Evolutionary conservation across 2,113 vertebrate species (phyloP), one percentile per base, ranked within the genome.

Genomic region (Craseonycteris thonglongyai): DNA sequence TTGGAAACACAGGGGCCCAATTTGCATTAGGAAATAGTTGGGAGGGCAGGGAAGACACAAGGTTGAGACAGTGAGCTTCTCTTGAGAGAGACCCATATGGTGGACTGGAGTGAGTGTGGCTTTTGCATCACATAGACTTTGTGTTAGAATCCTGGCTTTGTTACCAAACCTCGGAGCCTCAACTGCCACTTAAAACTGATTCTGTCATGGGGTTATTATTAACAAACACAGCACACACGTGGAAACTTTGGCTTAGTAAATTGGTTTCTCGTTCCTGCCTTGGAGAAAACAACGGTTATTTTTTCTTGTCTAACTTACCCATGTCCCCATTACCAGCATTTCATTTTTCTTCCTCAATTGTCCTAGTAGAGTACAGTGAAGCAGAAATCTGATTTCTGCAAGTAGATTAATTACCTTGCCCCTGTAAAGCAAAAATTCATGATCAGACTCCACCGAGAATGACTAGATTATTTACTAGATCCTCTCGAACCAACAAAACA

Each of bases 1-100:
- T 69, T 51, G 96, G 81, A 90, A 35, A 45, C 35, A 14, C 33
- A 47, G 42, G n/a, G 12, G 30, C 76, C 94, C 68, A 47, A 4
- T 45, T 83, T 86, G 85, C 35, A 28, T 69, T 63, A 83, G 82
- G 69, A 96, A 96, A 92, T 78, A 54, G 69, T 65, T 33, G 45
- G 28, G 18, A 28, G 58, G 58, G 5, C 11, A 14, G 58, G 58
- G 30, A 28, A 35, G 19, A 7, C 11, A 5, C 21, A 24, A 16
- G 26, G 30, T 71, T 51, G 49, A 71, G 54, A 65, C 51, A 5
- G 12, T 21, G 35, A 45, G 58, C 58, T 91, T 82, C 71, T 49
- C 66, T 58, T 72, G 35, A 87, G 51, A 51, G 76, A 79, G 80
- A 79, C 79, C 49, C 49, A 19, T 40, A n/a, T 82, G 63, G 88